Percentiles rank a stretch among this genome's conserved stretches.
Evolutionary conservation across 1,140 invertebrate species (phyloP).

Genomic region (Luehdorfia chinensis): DNA sequence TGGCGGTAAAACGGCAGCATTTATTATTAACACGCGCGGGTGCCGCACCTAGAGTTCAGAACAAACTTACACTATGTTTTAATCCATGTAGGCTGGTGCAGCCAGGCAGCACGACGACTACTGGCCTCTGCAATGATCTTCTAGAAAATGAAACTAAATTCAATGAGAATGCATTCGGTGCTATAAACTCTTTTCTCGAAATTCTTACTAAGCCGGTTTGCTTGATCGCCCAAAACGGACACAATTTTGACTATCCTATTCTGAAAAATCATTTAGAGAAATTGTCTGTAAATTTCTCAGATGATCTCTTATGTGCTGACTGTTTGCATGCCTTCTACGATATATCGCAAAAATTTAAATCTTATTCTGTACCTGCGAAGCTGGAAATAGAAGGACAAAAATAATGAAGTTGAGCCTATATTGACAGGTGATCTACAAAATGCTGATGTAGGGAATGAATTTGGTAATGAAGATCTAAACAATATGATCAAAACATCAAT

Average conservation of each 20-base stretch:
- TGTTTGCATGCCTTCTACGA: constrained; percentile 72
- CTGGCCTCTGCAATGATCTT: constrained; percentile 82
- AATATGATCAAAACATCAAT: constrained; percentile 21
- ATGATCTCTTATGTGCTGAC: constrained; percentile 78
- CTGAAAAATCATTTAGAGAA: constrained; percentile 56
- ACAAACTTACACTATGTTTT: constrained; percentile 82
- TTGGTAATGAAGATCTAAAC: constrained; percentile 23
- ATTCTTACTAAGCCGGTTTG: constrained; percentile 82
- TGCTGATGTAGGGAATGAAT: not conserved
- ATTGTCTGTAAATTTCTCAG: constrained; percentile 57
- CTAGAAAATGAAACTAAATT: constrained; percentile 81
- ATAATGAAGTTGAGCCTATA: not conserved
- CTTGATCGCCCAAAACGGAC: constrained; percentile 88
- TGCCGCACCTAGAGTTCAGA: constrained; percentile 75
- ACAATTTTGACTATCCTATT: constrained; percentile 83
- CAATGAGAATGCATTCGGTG: constrained; percentile 65
- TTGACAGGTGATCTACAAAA: not conserved
- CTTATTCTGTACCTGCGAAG: not conserved
- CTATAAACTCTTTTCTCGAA: constrained; percentile 80
- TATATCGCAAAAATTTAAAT: constrained; percentile 32
- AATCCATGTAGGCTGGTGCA: constrained; percentile 78
- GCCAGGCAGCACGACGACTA: constrained; percentile 64
- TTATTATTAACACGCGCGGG: constrained; percentile 52
- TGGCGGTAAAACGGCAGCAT: constrained; percentile 76
- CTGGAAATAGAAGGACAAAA: not conserved